phyloP scores from a whole-genome alignment of 2,113 vertebrate species.

The Chroicocephalus ridibundus region DNA sequence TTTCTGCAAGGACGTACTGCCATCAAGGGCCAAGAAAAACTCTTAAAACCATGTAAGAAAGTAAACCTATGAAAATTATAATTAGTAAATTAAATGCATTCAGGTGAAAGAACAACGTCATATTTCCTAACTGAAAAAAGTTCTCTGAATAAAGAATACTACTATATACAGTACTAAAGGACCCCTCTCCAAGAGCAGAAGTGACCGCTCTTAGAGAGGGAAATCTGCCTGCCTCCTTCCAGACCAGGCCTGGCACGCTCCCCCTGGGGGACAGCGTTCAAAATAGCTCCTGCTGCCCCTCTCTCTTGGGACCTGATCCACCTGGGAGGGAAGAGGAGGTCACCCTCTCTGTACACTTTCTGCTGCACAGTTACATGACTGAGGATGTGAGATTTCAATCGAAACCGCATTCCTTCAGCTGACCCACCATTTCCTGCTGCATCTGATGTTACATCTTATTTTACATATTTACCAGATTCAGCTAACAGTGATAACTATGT shows the following conservation, averaged over 20 bases:
- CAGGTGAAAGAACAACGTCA: background rate
- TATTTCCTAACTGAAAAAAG: background rate
- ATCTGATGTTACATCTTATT: background rate
- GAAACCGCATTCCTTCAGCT: background rate
- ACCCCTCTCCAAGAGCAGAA: background rate
- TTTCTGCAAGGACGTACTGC: background rate
- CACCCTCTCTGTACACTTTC: rapidly evolving
- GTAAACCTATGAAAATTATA: background rate
- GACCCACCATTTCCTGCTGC: background rate
- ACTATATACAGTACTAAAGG: background rate
- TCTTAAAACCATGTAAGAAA: background rate
- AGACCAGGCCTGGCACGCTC: background rate
- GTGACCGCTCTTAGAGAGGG: background rate
- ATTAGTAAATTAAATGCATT: background rate
- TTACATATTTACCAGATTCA: background rate
- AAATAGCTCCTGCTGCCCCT: background rate
- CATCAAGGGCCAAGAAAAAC: background rate
- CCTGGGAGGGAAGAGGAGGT: background rate
- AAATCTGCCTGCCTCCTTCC: background rate
- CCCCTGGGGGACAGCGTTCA: background rate
- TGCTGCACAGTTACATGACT: background rate
- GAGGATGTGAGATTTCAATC: background rate
- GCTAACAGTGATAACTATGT: background rate
- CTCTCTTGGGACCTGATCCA: background rate
- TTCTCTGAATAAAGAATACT: background rate